A percentile compares a stretch with the other conserved stretches of the same genome.
Evolutionary conservation across 2,888 invertebrate species (phyloP).

Genomic region (Phrixothrix hirtus): DNA sequence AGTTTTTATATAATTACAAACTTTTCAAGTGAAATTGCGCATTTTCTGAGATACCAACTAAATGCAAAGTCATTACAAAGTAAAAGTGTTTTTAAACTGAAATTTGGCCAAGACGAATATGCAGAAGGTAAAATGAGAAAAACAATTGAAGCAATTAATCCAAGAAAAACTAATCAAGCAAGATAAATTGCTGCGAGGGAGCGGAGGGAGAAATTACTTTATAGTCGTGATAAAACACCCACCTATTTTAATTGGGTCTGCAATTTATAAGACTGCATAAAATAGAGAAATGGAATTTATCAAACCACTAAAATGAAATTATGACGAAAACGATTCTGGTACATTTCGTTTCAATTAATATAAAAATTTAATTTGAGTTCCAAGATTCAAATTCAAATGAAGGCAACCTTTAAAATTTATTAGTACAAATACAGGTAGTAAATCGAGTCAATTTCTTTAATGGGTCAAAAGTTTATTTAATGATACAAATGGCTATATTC

Average conservation of each 20-base stretch:
- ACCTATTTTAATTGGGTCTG: conserved; percentile 55
- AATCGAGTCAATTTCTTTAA: no score
- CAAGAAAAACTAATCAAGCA: conserved; percentile 59
- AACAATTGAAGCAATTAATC: conserved; percentile 59
- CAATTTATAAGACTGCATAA: conserved; percentile 49
- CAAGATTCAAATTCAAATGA: no score
- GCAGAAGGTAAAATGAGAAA: conserved; percentile 55
- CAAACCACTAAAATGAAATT: conserved; percentile 23
- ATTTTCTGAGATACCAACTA: conserved; percentile 20
- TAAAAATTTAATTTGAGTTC: no score
- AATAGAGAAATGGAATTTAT: conserved; percentile 27
- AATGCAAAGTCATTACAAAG: conserved; percentile 28
- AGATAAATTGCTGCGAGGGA: conserved; percentile 55
- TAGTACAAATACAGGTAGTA: no score
- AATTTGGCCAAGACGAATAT: conserved; percentile 55
- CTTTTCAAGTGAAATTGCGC: conserved; percentile 20
- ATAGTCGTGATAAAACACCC: conserved; percentile 57
- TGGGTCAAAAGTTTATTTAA: no score
- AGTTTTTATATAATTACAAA: conserved; percentile 7
- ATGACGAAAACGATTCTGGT: no score
- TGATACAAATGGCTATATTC: conserved; percentile 8
- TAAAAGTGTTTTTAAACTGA: conserved; percentile 38
- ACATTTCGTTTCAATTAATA: no score
- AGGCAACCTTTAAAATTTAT: no score
- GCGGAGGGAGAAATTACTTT: conserved; percentile 55